These are phyloP conservation scores for Matsumyia berberina DNA, from an alignment of 2,888 invertebrate genomes.

Conservation along the genomic window DNA sequence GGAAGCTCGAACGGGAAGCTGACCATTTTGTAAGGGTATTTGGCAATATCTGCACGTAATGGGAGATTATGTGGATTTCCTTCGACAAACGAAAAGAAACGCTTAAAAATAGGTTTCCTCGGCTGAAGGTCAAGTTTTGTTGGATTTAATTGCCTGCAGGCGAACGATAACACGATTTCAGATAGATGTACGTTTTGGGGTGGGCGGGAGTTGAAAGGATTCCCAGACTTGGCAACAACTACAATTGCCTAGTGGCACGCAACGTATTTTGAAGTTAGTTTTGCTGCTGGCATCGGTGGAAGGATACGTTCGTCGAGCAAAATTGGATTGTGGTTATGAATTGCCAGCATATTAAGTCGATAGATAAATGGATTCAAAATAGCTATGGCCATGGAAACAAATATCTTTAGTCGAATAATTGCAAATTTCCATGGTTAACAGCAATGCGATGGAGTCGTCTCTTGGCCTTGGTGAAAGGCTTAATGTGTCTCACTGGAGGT, in stretches of 20 bases:
- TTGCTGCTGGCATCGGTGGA: not conserved
- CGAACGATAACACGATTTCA: not conserved
- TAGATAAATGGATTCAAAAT: constrained; percentile 4
- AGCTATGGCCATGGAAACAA: constrained; percentile 11
- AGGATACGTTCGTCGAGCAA: constrained; percentile 8
- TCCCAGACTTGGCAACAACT: not conserved
- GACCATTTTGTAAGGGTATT: constrained; percentile 1
- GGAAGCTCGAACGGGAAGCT: not conserved
- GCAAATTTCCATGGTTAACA: not conserved
- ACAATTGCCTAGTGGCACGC: constrained; percentile 14
- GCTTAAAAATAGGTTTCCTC: constrained; percentile 9
- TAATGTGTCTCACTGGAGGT: not conserved
- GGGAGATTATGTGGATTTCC: not conserved
- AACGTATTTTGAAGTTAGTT: not conserved
- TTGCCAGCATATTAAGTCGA: constrained; percentile 20
- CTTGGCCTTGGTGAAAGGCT: not conserved
- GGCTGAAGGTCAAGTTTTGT: constrained; percentile 1
- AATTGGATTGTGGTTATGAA: constrained; percentile 22
- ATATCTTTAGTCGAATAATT: not conserved
- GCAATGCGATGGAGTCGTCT: not conserved
- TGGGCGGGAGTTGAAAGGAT: too few species aligned
- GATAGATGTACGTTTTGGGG: not conserved
- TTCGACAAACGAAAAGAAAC: not conserved
- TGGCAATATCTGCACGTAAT: constrained; percentile 6
- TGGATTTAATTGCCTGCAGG: constrained; percentile 8